Conservation (phyloP, 1,140 invertebrate genomes). For the Cherax quadricarinatus region DNA sequence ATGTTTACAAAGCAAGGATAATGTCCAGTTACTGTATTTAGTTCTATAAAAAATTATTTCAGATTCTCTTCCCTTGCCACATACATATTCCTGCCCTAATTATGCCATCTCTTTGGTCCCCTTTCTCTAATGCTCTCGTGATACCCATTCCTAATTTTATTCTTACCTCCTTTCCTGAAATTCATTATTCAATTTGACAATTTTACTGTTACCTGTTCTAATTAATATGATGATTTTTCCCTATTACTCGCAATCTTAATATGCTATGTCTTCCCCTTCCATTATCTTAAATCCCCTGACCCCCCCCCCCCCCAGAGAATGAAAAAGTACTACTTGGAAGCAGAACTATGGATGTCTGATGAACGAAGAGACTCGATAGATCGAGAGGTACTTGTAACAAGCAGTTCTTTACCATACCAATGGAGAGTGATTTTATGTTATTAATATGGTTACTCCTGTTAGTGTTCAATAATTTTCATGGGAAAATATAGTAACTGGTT, state of each 20-base stretch:
- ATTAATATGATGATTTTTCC: no score
- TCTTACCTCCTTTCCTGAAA: no score
- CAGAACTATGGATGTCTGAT: constrained; percentile 53
- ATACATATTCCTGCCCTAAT: background rate
- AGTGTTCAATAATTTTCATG: background rate
- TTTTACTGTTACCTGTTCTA: no score
- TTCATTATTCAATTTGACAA: no score
- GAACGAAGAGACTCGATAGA: constrained; percentile 53
- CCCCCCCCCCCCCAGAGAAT: constrained; percentile 41
- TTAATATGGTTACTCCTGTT: background rate
- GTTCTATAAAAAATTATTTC: no score
- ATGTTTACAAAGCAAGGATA: no score
- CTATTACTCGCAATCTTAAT: background rate
- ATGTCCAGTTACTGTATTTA: no score
- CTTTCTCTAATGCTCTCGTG: no score
- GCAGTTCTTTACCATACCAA: background rate
- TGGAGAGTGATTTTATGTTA: background rate
- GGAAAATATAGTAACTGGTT: background rate
- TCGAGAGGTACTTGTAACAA: constrained; percentile 36
- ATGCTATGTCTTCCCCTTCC: background rate
- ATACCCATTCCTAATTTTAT: no score
- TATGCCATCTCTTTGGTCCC: no score
- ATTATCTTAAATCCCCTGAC: background rate
- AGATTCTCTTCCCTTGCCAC: background rate
- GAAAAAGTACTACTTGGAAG: constrained; percentile 56